Percentiles rank a stretch among this genome's conserved stretches.
These are phyloP conservation scores for Ceratina australensis DNA, from an alignment of 1,140 invertebrate genomes.

Conservation along the genomic window DNA sequence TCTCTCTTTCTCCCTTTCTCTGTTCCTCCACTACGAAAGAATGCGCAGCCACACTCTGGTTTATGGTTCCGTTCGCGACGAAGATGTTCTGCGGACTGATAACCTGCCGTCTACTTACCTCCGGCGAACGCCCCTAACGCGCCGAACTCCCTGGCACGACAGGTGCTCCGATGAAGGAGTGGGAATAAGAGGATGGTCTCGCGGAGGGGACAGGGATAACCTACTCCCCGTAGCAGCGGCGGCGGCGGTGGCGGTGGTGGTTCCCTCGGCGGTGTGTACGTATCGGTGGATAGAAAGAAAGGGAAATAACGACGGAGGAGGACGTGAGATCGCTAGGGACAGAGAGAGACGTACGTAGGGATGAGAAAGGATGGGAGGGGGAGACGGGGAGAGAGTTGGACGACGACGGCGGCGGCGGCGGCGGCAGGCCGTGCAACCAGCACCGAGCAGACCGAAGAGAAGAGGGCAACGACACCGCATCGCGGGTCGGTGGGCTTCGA, in stretches of 20 bases:
- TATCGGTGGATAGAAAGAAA: constrained; percentile 48
- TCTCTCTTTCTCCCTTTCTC: background rate
- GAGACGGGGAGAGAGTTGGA: constrained; percentile 23
- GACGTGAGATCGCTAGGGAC: no score
- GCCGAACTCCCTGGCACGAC: constrained; percentile 72
- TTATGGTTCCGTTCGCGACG: constrained; percentile 71
- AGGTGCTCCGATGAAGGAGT: constrained; percentile 73
- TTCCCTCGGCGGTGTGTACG: constrained; percentile 49
- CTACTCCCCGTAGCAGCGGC: constrained; percentile 56
- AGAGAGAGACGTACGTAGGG: constrained; percentile 9
- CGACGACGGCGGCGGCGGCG: constrained; percentile 52
- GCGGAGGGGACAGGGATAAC: constrained; percentile 69
- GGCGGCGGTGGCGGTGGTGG: constrained; percentile 50
- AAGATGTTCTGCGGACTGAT: constrained; percentile 79
- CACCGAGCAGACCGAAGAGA: constrained; percentile 57
- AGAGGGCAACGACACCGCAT: constrained; percentile 68
- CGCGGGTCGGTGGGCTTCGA: constrained; percentile 64
- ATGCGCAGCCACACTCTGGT: constrained; percentile 43
- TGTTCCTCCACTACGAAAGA: constrained; percentile 18
- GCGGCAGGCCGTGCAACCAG: constrained; percentile 41
- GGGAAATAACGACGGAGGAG: no score
- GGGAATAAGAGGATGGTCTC: constrained; percentile 72
- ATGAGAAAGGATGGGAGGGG: constrained; percentile 6
- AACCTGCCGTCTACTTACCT: constrained; percentile 77
- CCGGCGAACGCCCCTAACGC: constrained; percentile 72